Conservation (phyloP, 2,888 invertebrate genomes). For the Dorcus hopei region DNA sequence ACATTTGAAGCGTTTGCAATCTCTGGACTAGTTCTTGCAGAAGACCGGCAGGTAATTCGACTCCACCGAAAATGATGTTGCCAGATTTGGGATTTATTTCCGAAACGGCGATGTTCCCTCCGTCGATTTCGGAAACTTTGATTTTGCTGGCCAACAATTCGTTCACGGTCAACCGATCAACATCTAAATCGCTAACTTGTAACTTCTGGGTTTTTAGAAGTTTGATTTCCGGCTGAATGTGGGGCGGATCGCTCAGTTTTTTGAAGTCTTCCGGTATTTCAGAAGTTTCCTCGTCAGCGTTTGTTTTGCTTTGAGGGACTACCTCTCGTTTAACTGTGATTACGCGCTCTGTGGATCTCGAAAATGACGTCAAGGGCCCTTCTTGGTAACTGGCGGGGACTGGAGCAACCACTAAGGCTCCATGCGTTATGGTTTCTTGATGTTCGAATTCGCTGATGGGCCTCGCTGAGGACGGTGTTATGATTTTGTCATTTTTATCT, state of each 20-base stretch:
- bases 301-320: conserved; percentile 13
- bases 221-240: conserved; percentile 37
- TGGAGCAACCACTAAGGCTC: conserved; percentile 60
- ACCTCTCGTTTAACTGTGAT: conserved; percentile 34
- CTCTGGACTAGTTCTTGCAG: conserved; percentile 64
- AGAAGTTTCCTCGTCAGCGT: conserved; percentile 38
- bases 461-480: conserved; percentile 49
- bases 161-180: conserved; percentile 73
- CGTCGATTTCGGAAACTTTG: conserved; percentile 77
- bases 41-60: conserved; percentile 66
- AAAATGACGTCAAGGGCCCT: conserved; percentile 22
- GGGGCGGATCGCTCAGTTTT: conserved; percentile 36
- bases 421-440: conserved; percentile 63
- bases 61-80: conserved; percentile 63
- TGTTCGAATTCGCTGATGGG: conserved; percentile 59
- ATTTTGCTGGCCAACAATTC: conserved; percentile 78
- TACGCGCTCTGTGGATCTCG: conserved; percentile 31
- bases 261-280: conserved; percentile 41
- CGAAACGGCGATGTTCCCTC: conserved; percentile 66
- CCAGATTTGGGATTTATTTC: conserved; percentile 71
- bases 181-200: conserved; percentile 73
- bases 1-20: conserved; percentile 31
- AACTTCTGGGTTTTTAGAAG: conserved; percentile 59
- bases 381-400: conserved; percentile 30
- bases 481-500: conserved; percentile 37